These are phyloP conservation scores for Drosophila nr. fundita DNA, from an alignment of 2,888 invertebrate genomes.

Conservation along the genomic window DNA sequence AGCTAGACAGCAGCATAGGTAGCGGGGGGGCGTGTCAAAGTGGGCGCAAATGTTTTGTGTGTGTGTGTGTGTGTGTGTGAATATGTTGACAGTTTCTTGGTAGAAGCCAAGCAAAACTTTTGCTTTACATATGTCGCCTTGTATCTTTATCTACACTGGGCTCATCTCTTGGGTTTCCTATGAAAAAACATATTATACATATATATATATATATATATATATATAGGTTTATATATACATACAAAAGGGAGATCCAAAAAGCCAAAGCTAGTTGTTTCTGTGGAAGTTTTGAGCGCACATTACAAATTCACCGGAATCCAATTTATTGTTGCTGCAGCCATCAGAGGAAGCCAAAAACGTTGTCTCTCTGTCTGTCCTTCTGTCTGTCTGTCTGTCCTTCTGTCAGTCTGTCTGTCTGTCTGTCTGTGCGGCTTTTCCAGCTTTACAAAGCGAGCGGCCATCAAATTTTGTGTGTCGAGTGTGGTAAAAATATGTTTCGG, in stretches of 20 bases:
- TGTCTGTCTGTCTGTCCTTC: constrained; percentile 15
- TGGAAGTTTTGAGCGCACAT: constrained; percentile 71
- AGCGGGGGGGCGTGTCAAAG: constrained; percentile 1
- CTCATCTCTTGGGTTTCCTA: constrained; percentile 57
- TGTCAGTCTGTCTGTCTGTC: constrained; percentile 21
- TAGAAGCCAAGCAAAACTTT: constrained; percentile 53
- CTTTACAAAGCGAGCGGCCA: constrained; percentile 32
- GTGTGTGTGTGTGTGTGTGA: background rate
- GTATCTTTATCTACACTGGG: constrained; percentile 40
- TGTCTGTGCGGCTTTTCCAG: constrained; percentile 38
- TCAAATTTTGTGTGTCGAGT: constrained; percentile 51
- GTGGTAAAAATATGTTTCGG: constrained; percentile 28
- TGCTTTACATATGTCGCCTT: constrained; percentile 65
- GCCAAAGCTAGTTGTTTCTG: constrained; percentile 54
- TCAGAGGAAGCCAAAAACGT: constrained; percentile 43
- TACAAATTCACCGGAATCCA: constrained; percentile 77
- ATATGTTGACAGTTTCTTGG: constrained; percentile 75
- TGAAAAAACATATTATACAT: constrained; percentile 45
- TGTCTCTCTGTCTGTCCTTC: background rate
- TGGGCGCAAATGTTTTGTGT: constrained; percentile 42
- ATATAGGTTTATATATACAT: background rate
- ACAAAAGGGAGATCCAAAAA: constrained; percentile 32
- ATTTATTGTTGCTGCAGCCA: constrained; percentile 66
- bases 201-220: constrained; percentile 9
- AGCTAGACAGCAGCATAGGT: background rate